phyloP scores from a whole-genome alignment of 2,888 invertebrate genomes.

The Papilio elwesi region DNA sequence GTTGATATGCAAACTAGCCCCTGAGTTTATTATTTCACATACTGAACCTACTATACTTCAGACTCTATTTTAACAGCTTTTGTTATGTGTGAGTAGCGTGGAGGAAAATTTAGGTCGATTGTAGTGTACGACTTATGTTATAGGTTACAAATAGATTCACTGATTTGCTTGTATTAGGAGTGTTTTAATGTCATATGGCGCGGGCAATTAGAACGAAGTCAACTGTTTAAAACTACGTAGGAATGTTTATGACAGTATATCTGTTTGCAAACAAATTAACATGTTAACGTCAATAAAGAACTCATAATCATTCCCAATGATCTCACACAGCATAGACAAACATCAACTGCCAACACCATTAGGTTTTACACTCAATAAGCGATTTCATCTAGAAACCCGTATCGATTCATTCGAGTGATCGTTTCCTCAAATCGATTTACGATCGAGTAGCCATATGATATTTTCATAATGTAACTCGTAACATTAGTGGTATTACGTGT shows the following conservation, averaged over 20 bases:
- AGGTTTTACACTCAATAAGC: constrained; percentile 25
- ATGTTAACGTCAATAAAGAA: constrained; percentile 2
- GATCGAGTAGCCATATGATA: constrained; percentile 7
- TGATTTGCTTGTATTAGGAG: too few species aligned
- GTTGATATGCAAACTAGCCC: background rate
- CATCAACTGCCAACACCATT: constrained; percentile 25
- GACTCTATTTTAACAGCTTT: too few species aligned
- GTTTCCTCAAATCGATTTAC: constrained; percentile 27
- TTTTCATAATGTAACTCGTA: constrained; percentile 35
- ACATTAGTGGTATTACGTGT: constrained; percentile 33
- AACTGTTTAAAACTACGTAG: background rate
- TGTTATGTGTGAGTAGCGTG: too few species aligned
- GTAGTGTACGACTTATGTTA: too few species aligned
- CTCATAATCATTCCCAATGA: constrained; percentile 17
- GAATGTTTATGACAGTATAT: constrained; percentile 13
- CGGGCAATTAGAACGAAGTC: too few species aligned
- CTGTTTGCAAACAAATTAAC: constrained; percentile 9
- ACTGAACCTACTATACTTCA: background rate
- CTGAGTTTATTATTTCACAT: background rate
- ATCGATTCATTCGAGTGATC: constrained; percentile 16
- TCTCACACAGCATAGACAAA: constrained; percentile 1
- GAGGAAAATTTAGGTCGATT: too few species aligned
- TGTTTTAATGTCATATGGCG: too few species aligned
- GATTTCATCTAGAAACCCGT: constrained; percentile 24
- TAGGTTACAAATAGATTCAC: too few species aligned